phyloP scores from a whole-genome alignment of 2,113 vertebrate genomes.

The Platysteira castanea region DNA sequence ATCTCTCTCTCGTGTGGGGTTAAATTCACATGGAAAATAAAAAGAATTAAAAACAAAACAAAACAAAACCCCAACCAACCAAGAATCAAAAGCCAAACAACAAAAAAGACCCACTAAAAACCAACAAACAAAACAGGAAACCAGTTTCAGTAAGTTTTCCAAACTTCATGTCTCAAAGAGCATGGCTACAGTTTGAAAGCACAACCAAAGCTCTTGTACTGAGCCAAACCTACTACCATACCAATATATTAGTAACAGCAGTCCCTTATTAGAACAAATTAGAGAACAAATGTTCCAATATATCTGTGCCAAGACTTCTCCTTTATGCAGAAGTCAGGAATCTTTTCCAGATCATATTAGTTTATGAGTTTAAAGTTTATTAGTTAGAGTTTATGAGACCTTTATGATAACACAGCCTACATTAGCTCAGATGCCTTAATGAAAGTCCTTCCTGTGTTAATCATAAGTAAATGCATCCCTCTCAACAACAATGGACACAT shows the following conservation, averaged over 20 bases:
- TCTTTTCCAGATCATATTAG: background rate
- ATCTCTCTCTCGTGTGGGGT: background rate
- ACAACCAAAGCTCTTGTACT: background rate
- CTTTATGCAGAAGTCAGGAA: background rate
- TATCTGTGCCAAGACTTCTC: background rate
- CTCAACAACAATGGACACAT: background rate
- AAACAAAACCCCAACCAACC: background rate
- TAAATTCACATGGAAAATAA: background rate
- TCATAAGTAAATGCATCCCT: background rate
- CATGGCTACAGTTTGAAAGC: background rate
- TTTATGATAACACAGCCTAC: background rate
- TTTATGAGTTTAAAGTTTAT: too few species aligned
- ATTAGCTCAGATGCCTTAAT: background rate
- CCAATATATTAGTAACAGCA: background rate
- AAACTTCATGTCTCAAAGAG: background rate
- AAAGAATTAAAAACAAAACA: background rate
- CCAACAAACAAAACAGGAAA: background rate
- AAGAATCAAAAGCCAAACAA: background rate
- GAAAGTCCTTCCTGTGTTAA: background rate
- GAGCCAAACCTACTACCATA: background rate
- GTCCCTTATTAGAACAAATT: background rate
- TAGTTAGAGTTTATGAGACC: background rate
- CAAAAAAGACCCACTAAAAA: background rate
- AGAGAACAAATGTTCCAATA: background rate
- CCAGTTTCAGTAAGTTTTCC: background rate